Evolutionary conservation across 2,113 vertebrate species (phyloP).

Genomic region (Pipra filicauda): DNA sequence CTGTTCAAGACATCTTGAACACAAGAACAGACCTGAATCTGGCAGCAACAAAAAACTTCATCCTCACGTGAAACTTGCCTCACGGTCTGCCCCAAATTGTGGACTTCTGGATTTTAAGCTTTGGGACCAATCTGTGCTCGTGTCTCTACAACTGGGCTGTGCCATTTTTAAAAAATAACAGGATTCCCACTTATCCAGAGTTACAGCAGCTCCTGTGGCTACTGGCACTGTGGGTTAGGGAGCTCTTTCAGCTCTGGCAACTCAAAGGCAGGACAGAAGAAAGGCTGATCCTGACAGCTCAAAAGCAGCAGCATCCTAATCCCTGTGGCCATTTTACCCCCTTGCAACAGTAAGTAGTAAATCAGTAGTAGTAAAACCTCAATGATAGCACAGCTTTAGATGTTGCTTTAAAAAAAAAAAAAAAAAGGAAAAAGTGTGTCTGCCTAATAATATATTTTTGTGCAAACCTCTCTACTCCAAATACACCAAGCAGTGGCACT

Average conservation of each 20-base stretch:
- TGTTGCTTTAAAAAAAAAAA: background rate
- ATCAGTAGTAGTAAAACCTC: background rate
- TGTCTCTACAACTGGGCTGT: background rate
- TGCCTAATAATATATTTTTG: background rate
- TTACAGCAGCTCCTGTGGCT: background rate
- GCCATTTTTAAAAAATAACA: background rate
- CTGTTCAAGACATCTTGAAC: background rate
- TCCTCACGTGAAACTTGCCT: background rate
- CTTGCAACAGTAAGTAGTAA: background rate
- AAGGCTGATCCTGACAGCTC: background rate
- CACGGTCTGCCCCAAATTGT: background rate
- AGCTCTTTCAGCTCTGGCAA: background rate
- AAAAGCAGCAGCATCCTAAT: background rate
- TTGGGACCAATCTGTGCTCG: background rate
- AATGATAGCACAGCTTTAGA: background rate
- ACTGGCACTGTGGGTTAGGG: background rate
- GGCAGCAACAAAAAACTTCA: background rate
- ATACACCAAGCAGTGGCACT: background rate
- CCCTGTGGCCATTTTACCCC: background rate
- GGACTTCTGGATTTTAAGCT: background rate
- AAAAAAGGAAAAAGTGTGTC: accelerated
- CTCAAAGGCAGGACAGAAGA: background rate
- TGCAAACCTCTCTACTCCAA: background rate
- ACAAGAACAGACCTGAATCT: background rate
- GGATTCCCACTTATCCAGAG: background rate